Conservation (phyloP, 2,888 invertebrate genomes). For the Bombylius discolor region DNA sequence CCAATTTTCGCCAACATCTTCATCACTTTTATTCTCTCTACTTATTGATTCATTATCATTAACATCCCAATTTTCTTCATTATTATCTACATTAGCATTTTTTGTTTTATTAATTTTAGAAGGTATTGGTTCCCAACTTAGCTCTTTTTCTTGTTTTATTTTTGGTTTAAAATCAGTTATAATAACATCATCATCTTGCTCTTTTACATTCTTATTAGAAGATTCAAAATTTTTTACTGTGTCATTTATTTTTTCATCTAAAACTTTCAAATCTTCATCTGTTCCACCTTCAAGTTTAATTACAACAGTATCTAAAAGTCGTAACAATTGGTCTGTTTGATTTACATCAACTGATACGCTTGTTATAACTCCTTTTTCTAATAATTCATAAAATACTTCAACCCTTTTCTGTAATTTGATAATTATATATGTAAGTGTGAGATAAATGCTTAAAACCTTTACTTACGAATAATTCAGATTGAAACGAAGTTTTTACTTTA, state of each 20-base stretch:
- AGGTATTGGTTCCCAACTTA: conserved; percentile 2
- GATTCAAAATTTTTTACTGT: conserved; percentile 1
- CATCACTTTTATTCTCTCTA: conserved; percentile 11
- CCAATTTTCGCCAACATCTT: conserved; percentile 13
- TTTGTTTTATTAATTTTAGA: conserved; percentile 5
- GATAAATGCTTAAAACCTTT: background rate
- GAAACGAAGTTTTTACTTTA: too few relatives aligned
- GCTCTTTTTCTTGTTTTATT: conserved; percentile 6
- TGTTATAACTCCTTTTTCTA: conserved; percentile 60
- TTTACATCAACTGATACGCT: conserved; percentile 74
- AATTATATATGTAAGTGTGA: background rate
- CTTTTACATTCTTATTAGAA: conserved; percentile 18
- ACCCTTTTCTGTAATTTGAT: conserved; percentile 55
- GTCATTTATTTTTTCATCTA: conserved; percentile 51
- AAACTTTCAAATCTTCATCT: conserved; percentile 71
- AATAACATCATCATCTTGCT: conserved; percentile 23
- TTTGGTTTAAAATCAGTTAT: conserved; percentile 22
- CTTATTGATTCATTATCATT: background rate
- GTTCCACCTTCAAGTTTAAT: conserved; percentile 90
- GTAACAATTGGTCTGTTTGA: conserved; percentile 67
- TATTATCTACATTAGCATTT: conserved; percentile 17
- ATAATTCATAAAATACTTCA: conserved; percentile 74
- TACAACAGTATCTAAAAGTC: conserved; percentile 88
- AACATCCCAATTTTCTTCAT: conserved; percentile 29
- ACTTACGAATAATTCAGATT: background rate